Evolutionary conservation across 2,113 vertebrate species (phyloP), one percentile per base, ranked within the genome.

Genomic region (Tautogolabrus adspersus): DNA sequence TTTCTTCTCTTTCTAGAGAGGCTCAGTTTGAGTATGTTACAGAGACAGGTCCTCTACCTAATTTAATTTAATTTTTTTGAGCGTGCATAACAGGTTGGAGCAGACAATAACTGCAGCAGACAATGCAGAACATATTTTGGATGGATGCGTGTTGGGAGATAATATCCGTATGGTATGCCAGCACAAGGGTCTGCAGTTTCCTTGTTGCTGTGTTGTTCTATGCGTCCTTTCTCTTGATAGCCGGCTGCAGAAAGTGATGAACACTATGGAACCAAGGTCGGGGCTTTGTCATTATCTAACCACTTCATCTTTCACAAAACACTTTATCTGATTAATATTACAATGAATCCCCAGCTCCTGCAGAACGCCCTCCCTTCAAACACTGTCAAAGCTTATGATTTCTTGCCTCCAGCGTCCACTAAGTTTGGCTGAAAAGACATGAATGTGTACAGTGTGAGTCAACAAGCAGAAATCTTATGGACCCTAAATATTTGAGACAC

Each of bases 281-380:
- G 37, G 30, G 30, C 74, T 57, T 22, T 69, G 19, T 77, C 70
- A 60, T 81, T 63, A 74, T 47, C 56, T 49, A 40, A 59, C 66
- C 51, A 66, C 67, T 61, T 81, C 59, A 80, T 82, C 42, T 58
- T 66, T 72, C 76, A 81, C 11, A 51, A 66, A 77, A 74, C 76
- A 81, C 72, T 87, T 86, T 51, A 67, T 61, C 47, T 83, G 72
- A 91, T 89, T 83, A 80, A 63, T 73, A 70, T 55, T 1, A 70
- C 22, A 19, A 16, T 23, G 12, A 1, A 26, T 3, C 21, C 22
- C 40, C 8, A 15, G 19, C 30, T 21, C 9, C 13, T 54, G 22
- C 21, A 22, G 18, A 34, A 72, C 23, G 21, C 18, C 61, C 56
- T 19, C 12, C 59, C 62, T 49, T 34, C 6, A 52, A 55, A 66